Conservation (phyloP, 1,140 invertebrate species). For the Drosophila repleta region DNA sequence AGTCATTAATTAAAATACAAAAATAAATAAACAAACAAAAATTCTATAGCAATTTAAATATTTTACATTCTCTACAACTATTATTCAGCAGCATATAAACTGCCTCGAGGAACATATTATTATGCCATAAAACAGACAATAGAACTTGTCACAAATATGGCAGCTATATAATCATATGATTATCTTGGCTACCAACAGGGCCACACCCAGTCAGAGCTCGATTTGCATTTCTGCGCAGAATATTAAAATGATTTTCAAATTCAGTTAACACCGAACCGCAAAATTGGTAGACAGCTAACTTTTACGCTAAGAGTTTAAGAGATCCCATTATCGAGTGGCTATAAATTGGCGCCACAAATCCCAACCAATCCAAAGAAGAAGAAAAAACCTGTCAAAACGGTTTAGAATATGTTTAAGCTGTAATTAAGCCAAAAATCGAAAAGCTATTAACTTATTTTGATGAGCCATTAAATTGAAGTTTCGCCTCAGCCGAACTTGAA, state of each 20-base stretch:
- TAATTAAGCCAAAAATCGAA: constrained; percentile 69
- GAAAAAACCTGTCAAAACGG: constrained; percentile 61
- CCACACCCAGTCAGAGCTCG: constrained; percentile 6
- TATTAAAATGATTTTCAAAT: constrained; percentile 31
- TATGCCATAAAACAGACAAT: constrained; percentile 53
- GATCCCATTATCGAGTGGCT: constrained; percentile 53
- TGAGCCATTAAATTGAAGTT: constrained; percentile 70
- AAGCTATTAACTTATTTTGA: constrained; percentile 72
- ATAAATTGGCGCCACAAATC: constrained; percentile 39
- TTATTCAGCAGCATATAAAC: constrained; percentile 55
- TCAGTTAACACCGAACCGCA: constrained; percentile 35
- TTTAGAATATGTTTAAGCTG: constrained; percentile 58
- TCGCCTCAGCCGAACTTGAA: constrained; percentile 50
- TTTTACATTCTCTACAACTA: constrained; percentile 1
- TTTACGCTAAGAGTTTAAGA: background rate
- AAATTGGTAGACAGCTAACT: constrained; percentile 7
- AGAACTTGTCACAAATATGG: constrained; percentile 43
- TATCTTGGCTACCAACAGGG: constrained; percentile 32
- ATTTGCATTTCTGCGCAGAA: constrained; percentile 51
- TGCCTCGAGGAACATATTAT: constrained; percentile 48
- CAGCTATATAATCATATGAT: constrained; percentile 67
- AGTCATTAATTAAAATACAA: no score
- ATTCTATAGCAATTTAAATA: background rate
- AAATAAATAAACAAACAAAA: no score
- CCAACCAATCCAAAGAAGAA: background rate